phyloP scores from a whole-genome alignment of 2,113 vertebrate species.

The Oenanthe oenanthe region DNA sequence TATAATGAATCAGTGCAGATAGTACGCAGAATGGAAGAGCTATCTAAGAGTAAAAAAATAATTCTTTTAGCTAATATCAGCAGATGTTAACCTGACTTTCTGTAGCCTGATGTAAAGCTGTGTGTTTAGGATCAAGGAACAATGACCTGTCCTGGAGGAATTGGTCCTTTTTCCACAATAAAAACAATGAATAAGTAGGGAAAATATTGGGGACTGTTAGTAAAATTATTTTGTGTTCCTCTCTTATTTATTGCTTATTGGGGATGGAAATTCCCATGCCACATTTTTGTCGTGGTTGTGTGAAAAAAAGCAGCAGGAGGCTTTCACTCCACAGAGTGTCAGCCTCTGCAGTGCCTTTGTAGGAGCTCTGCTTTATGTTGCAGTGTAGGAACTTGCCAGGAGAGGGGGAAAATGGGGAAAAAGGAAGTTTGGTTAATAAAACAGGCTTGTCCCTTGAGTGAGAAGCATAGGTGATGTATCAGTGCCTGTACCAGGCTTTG shows the following conservation, averaged over 20 bases:
- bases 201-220: neutral
- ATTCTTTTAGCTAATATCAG: neutral
- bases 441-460: neutral
- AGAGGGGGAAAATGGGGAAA: neutral
- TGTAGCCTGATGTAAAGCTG: neutral
- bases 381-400: neutral
- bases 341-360: neutral
- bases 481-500: neutral
- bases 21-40: neutral
- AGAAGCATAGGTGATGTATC: neutral
- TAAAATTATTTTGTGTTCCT: neutral
- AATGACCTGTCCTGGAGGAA: neutral
- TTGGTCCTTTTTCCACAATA: neutral
- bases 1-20: rapidly evolving
- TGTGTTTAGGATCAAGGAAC: neutral
- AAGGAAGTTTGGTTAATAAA: neutral
- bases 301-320: neutral
- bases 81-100: neutral
- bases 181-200: neutral
- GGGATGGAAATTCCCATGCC: neutral
- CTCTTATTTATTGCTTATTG: rapidly evolving
- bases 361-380: neutral
- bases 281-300: neutral
- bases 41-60: neutral
- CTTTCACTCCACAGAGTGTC: rapidly evolving